Base-by-base conservation (phyloP, 1,140 invertebrate species). In the Ephestia elutella region DNA sequence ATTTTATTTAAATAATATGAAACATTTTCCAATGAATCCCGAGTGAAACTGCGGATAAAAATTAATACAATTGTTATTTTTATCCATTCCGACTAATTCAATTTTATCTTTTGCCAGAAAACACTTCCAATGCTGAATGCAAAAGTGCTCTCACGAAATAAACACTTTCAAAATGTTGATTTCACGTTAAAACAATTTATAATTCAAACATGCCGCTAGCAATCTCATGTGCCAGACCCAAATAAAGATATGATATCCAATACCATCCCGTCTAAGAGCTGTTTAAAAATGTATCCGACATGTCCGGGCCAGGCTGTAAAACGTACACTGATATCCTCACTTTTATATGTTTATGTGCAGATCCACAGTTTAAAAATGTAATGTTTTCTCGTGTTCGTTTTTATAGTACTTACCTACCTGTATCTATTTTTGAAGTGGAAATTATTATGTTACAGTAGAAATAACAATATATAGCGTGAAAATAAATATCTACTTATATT, bases 241-340 rank as follows among this genome's bases (percentile, higher is more conserved):
- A 44, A 44, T 44, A 44, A 44, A 44, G 38, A 15, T 44, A 44
- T 44, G 13, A 44, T 44, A 44, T 44, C 38, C 38, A 44, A 44
- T 44, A 44, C 38, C 38, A 44, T 44, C 38, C 21, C 38, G 38
- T 10, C 38, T 44, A 44, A 44, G 38, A 44, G 38, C 38, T 44
- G 38, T 44, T 44, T 44, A 44, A 44, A 44, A 15, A 44, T 44
- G 38, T 44, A 44, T 9, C 38, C 38, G 38, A 2, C 13, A 15
- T 44, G 38, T 44, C 15, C 38, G 38, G 5, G 38, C 15, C 0
- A 10, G 38, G 38, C 13, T 17, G n/a, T 44, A 44, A 44, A 44
- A 44, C 38, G 13, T 2, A 15, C 38, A 15, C 38, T 44, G 38
- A 44, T 44, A 44, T 38, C 32, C 38, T 15, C 13, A 32, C 30